Evolutionary conservation across 2,113 vertebrate species (phyloP), one percentile per base, ranked within the genome.

Genomic region (Oceanites oceanicus): DNA sequence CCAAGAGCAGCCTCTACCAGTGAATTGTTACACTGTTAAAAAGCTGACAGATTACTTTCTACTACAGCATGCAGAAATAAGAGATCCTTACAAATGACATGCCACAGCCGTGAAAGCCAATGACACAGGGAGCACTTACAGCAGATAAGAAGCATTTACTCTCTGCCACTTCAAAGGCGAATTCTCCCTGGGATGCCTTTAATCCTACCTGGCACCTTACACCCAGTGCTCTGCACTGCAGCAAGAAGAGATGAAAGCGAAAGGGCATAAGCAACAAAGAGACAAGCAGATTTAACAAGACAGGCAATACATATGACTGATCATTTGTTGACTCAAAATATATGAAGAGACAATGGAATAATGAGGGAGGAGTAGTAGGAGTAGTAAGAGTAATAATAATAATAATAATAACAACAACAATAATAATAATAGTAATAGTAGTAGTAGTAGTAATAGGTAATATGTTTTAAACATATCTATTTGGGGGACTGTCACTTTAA

Each of bases 191-290:
- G 92, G 96, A 96, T 90, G 92, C 74, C 95, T 97, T 97, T 97
- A 97, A 96, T 97, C 97, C 84, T 97, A 96, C 95, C 94, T 94
- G 86, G 95, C 96, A 96, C 90, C 94, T 97, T 92, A 96, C 97
- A 96, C 65, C 81, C 72, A 29, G 32, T 42, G 50, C 83, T 97
- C 83, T 96, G 84, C 77, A 52, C 36, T 72, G 78, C 86, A 95
- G 84, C 62, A 91, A 59, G 80, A 81, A 71, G 67, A 97, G 76
- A 97, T 96, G 95, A 97, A 95, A 97, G 95, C 3, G 7, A 91
- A 95, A 93, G 68, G 79, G 44, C 44, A 83, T 21, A 78, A 71
- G 68, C 92, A 96, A 47, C 59, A 79, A 77, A 88, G 70, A 80
- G 82, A 86, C 82, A 94, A 93, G 92, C 32, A 53, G 67, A 94